Base-by-base conservation (phyloP, 2,113 vertebrate species). In the Alces alces region DNA sequence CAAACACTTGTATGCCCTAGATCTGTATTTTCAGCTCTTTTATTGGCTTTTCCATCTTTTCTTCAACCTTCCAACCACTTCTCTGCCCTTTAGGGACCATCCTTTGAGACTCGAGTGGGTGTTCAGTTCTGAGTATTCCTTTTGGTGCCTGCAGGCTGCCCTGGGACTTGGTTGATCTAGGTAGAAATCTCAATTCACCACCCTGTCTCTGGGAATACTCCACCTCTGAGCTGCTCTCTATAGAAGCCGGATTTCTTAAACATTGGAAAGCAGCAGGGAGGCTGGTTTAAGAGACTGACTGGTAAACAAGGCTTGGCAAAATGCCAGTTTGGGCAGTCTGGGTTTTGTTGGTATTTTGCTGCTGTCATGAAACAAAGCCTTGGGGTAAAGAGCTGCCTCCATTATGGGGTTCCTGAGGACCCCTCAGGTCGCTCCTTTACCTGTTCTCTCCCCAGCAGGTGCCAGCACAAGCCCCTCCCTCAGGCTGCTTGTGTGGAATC, bases 311-410 rank as follows among this genome's bases (percentile, higher is more conserved):
- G 8, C 6, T 43, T 82, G 91, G 91, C 60, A 70, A 54, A 43
- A 70, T 30, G 78, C 86, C 94, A 60, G 6, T 55, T 50, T 28
- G 2, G 54, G 52, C 39, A 12, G n/a, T 61, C 61, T 86, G 43
- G n/a, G n/a, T 36, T 43, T 96, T 30, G 10, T 25, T 54, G 79
- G n/a, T 54, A 36, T 96, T 76, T 70, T 92, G 76, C 10, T 70
- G 28, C 30, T 28, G 39, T 50, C 25, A 14, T 9, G 28, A 91
- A 78, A 60, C 36, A 86, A 85, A 91, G 43, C 19, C 61, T 43
- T 64, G 30, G 57, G 30, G 57, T 58, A 14, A 70, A 94, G 60
- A 95, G 54, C 39, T 16, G 33, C 27, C 7, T 79, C 45, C n/a
- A 0, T 58, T 33, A 5, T 11, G 13, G 15, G 27, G 16, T 3